Evolutionary conservation across 2,113 vertebrate species (phyloP).

Genomic region (Clupea harengus): DNA sequence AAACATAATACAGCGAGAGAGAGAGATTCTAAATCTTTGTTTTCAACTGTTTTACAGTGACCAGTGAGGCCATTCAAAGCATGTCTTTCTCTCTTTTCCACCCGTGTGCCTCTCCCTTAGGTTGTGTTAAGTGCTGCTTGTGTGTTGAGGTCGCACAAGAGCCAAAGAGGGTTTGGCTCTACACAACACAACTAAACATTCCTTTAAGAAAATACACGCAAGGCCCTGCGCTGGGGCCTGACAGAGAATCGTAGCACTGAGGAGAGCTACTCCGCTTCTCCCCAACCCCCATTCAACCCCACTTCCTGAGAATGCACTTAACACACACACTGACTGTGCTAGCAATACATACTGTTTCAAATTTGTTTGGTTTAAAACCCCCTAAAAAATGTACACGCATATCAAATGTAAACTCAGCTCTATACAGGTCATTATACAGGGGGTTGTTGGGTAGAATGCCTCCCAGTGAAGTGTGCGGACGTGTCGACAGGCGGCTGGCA

Average conservation of each 20-base stretch:
- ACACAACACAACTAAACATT: conserved; percentile 10
- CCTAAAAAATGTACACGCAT: not conserved
- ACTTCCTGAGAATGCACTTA: not conserved
- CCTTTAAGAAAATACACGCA: not conserved
- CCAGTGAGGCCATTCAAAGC: not conserved
- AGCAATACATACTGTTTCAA: not conserved
- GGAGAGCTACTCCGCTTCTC: not conserved
- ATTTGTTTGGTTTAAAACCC: not conserved
- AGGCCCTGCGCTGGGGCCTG: not conserved
- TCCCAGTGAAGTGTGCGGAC: not conserved
- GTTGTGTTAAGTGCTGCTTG: not conserved
- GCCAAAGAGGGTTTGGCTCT: conserved; percentile 2
- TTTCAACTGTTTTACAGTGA: not conserved
- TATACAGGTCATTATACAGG: not conserved
- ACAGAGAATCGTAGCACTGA: not conserved
- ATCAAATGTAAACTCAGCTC: not conserved
- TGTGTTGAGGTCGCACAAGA: not conserved
- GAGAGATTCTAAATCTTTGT: not conserved
- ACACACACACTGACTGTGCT: not conserved
- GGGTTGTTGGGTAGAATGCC: not conserved
- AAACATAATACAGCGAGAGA: conserved; percentile 46
- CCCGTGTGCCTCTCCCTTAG: not conserved
- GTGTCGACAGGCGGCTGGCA: not conserved
- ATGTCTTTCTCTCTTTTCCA: not conserved
- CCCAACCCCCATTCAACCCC: not conserved